These are phyloP conservation scores for Cryptocheilus praepositus DNA, from an alignment of 2,888 invertebrate species.

Conservation along the genomic window DNA sequence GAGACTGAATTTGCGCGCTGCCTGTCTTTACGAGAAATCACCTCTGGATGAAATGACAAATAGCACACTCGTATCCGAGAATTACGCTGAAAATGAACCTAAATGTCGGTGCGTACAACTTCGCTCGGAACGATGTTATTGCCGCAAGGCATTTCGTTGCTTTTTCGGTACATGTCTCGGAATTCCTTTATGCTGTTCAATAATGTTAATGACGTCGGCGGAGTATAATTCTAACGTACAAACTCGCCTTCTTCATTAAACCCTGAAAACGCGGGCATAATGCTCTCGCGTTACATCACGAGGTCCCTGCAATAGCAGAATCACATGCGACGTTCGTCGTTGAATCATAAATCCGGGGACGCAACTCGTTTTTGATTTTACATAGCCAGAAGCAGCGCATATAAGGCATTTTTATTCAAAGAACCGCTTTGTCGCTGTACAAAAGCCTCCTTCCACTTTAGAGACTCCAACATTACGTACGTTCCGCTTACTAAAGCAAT, in stretches of 20 bases:
- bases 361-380: constrained; percentile 9
- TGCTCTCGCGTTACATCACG: not conserved
- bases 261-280: too few relatives aligned
- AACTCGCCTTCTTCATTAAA: too few relatives aligned
- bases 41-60: constrained; percentile 35
- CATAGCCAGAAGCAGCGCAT: constrained; percentile 12
- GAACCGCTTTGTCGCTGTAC: not conserved
- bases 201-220: too few relatives aligned
- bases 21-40: constrained; percentile 39
- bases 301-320: not conserved
- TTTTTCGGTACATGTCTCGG: too few relatives aligned
- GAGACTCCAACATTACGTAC: constrained; percentile 16
- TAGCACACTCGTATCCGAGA: constrained; percentile 33
- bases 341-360: not conserved
- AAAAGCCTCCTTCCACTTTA: constrained; percentile 9
- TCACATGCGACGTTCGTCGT: too few relatives aligned
- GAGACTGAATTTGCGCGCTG: constrained; percentile 24
- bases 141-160: too few relatives aligned
- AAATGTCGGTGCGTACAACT: too few relatives aligned
- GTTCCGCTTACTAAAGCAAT: constrained; percentile 17
- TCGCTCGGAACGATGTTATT: too few relatives aligned
- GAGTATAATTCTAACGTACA: too few relatives aligned
- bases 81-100: constrained; percentile 16
- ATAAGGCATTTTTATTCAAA: constrained; percentile 5
- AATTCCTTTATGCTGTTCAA: too few relatives aligned